Evolutionary conservation across 2,797 vertebrate species (phyloP).

Genomic region (Steatocranus sp.): DNA sequence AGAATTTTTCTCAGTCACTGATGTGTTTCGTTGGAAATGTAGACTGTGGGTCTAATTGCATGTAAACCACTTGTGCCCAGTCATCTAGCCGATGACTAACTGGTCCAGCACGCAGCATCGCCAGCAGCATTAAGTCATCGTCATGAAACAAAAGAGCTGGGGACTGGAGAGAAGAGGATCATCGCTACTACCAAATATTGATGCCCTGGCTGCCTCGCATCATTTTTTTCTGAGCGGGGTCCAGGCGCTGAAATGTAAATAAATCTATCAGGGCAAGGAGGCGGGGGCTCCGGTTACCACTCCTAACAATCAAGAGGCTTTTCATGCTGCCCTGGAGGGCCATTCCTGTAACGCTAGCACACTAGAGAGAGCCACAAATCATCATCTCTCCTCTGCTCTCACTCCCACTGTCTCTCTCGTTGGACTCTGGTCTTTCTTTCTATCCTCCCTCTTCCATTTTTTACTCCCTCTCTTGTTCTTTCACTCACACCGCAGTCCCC

Average conservation of each 20-base stretch:
- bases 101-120: neutral
- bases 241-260: constrained; percentile 79
- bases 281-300: constrained; percentile 73
- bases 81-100: neutral
- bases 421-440: neutral
- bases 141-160: constrained; percentile 40
- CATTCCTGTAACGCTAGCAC: constrained; percentile 78
- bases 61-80: neutral
- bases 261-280: constrained; percentile 74
- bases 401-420: neutral
- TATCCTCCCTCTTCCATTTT: neutral
- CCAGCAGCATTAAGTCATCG: constrained; percentile 43
- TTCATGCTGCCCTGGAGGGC: constrained; percentile 80
- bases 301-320: constrained; percentile 78
- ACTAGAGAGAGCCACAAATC: constrained; percentile 77
- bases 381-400: constrained; percentile 45
- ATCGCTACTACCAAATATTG: constrained; percentile 70
- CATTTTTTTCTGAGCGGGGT: constrained; percentile 53
- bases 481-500: neutral
- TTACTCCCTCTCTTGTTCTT: neutral
- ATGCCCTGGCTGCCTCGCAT: constrained; percentile 44
- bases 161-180: constrained; percentile 13
- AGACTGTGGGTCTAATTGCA: neutral
- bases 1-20: neutral
- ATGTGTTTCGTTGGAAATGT: neutral